phyloP scores from a whole-genome alignment of 1,140 invertebrate genomes.

The Drosophila watanabei region DNA sequence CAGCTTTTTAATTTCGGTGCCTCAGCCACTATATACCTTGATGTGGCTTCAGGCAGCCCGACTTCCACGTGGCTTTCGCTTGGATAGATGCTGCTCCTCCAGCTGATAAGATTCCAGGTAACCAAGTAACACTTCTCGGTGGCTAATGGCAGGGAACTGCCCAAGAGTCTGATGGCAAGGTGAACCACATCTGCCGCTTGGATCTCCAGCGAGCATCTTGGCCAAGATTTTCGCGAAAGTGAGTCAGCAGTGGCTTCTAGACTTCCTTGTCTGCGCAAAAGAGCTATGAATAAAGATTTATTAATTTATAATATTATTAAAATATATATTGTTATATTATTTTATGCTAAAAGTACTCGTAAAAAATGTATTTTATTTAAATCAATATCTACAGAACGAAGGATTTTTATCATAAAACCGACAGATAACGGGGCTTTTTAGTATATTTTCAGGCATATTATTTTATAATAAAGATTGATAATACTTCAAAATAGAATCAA shows the following conservation, averaged over 20 bases:
- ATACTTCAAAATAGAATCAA: too few relatives aligned
- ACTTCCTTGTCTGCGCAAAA: constrained; percentile 2
- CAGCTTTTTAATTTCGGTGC: constrained; percentile 43
- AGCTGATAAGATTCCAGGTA: constrained; percentile 5
- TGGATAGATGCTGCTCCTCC: background rate
- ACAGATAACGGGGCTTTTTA: background rate
- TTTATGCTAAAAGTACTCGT: background rate
- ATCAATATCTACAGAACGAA: background rate
- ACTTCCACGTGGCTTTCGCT: constrained; percentile 10
- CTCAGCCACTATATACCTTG: background rate
- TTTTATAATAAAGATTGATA: background rate
- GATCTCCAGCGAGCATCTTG: background rate
- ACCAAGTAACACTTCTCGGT: background rate
- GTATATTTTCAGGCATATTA: background rate
- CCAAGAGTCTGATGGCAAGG: constrained; percentile 6
- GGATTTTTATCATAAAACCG: background rate
- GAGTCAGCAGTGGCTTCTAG: constrained; percentile 5
- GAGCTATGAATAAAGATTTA: background rate
- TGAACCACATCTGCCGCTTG: background rate
- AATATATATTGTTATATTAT: too few relatives aligned
- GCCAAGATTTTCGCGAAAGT: constrained; percentile 2
- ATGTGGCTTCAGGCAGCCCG: background rate
- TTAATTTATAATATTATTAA: background rate
- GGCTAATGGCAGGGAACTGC: constrained; percentile 6
- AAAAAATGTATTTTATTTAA: background rate